Conservation (phyloP, 2,888 invertebrate genomes). For the Chalcosyrphus nemorum region DNA sequence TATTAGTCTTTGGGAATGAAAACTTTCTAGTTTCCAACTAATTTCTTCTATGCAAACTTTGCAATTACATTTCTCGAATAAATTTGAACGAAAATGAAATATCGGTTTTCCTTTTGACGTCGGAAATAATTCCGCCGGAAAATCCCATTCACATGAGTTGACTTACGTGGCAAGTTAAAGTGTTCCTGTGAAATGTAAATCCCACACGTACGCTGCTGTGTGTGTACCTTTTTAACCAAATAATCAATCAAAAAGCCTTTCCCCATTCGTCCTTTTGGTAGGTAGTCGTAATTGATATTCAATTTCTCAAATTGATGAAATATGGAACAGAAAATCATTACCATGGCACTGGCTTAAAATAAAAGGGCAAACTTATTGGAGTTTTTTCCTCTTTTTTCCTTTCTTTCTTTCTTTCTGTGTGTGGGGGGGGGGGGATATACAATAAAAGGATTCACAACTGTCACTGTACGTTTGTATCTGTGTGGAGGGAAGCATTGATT, state of each 20-base stretch:
- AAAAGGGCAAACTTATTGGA: slow-evolving; percentile 18
- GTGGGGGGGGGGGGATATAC: background rate
- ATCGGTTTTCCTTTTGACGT: background rate
- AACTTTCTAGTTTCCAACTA: background rate
- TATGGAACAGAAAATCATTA: slow-evolving; percentile 18
- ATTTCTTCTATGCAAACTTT: too few species aligned
- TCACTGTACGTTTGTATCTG: background rate
- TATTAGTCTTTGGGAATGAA: too few species aligned
- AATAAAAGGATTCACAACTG: background rate
- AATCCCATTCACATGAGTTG: background rate
- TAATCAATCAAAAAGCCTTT: slow-evolving; percentile 40
- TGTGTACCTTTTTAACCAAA: slow-evolving; percentile 9
- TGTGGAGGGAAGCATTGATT: slow-evolving; percentile 36
- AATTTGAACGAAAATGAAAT: background rate
- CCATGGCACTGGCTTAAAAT: slow-evolving; percentile 6
- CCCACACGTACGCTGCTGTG: background rate
- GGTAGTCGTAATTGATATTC: slow-evolving; percentile 13
- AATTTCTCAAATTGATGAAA: slow-evolving; percentile 34
- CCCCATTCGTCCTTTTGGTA: background rate
- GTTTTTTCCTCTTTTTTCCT: background rate
- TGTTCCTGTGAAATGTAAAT: background rate
- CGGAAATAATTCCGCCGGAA: background rate
- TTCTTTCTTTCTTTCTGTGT: background rate
- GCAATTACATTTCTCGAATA: background rate
- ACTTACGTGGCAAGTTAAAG: background rate